Base-by-base conservation (phyloP, 2,113 vertebrate genomes). In the Corynorhinus townsendii region DNA sequence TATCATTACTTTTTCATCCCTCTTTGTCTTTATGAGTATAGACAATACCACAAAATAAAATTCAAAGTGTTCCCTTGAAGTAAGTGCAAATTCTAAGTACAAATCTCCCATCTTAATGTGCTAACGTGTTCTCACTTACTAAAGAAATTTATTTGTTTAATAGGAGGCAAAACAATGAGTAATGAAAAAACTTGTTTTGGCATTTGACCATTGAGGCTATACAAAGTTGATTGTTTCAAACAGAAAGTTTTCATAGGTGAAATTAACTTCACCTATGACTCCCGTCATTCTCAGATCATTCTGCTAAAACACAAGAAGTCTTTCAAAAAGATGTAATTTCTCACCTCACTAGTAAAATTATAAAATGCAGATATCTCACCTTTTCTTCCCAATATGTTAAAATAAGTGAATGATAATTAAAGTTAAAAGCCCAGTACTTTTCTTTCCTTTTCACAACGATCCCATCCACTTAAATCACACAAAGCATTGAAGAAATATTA, bases 71-170 rank as follows among this genome's bases (percentile, higher is more conserved):
- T 86, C 33, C 84, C 71, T 77, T 95, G 45, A 86, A 86, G 47
- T 68, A 82, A 87, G 17, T 30, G 62, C 30, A 89, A 96, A 80
- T 92, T 75, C 43, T 88, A 90, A 92, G 52, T 24, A 92, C 12
- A 52, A 93, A 76, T 91, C 45, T 62, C 64, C 7, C 72, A 54
- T 87, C 43, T 43, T 71, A 85, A 69, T 72, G 68, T 49, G 66
- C 33, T 11, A 3, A 82, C 91, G 75, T 40, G 84, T 91, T 56
- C 49, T 89, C 75, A 82, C 80, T 86, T 26, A 90, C 84, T 94
- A 52, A 96, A 95, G 54, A 52, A 94, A 96, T 73, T 90, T 3
- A 38, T 71, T 91, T 95, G 38, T 40, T 40, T 40, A 95, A 95
- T 90, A 80, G 80, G 43, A 96, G 56, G 17, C 68, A 96, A 89